Conservation (phyloP, 2,888 invertebrate species). For the Willowsia nigromaculata region DNA sequence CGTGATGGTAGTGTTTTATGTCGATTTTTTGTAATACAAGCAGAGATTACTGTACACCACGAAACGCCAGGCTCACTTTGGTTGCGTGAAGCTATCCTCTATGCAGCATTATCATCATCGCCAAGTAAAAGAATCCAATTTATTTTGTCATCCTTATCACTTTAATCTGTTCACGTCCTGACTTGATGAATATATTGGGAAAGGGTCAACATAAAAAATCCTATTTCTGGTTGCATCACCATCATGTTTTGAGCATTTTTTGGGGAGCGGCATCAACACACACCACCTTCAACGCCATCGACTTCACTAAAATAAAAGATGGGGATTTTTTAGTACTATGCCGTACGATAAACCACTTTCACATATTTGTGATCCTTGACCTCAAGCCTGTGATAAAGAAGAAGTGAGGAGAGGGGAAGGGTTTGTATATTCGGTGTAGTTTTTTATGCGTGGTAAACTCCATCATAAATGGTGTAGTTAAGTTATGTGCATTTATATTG, state of each 20-base stretch:
- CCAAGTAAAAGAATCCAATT: slow-evolving; percentile 76
- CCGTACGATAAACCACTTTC: slow-evolving; percentile 74
- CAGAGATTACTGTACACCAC: slow-evolving; percentile 22
- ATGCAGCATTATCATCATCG: slow-evolving; percentile 13
- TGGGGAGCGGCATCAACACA: background rate
- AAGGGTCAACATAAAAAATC: slow-evolving; percentile 75
- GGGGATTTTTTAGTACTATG: background rate
- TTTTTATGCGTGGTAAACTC: background rate
- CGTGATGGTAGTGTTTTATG: slow-evolving; percentile 13
- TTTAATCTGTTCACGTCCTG: slow-evolving; percentile 78
- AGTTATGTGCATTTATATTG: background rate
- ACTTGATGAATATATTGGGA: slow-evolving; percentile 78
- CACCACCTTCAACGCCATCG: background rate
- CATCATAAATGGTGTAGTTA: background rate
- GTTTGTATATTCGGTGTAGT: background rate
- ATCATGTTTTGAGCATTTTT: background rate
- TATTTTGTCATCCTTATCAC: slow-evolving; percentile 77
- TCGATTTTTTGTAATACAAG: slow-evolving; percentile 29
- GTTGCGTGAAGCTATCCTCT: background rate
- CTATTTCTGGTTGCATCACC: slow-evolving; percentile 43
- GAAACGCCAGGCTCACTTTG: background rate
- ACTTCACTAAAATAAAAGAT: background rate
- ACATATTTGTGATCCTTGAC: slow-evolving; percentile 75
- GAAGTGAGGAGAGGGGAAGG: background rate
- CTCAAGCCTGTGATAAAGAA: slow-evolving; percentile 21